A percentile compares a stretch with the other conserved stretches of the same genome.
phyloP scores from a whole-genome alignment of 1,140 invertebrate genomes.

The Drosophila ironensis region DNA sequence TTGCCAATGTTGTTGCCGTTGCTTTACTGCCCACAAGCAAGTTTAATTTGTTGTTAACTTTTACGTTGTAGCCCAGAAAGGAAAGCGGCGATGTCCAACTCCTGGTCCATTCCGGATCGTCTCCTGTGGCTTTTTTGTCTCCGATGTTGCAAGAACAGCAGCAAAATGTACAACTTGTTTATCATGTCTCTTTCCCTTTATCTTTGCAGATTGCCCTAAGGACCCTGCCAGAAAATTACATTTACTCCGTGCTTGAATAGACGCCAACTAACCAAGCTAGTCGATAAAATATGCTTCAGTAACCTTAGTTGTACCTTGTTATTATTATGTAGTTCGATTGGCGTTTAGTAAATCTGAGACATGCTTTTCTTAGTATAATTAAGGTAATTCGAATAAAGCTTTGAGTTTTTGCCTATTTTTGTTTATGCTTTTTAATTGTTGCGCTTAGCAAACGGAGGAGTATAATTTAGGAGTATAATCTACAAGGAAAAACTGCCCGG shows the following conservation, averaged over 20 bases:
- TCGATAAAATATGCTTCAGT: constrained; percentile 59
- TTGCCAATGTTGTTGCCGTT: constrained; percentile 35
- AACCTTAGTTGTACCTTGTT: constrained; percentile 11
- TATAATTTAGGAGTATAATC: background rate
- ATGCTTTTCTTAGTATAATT: constrained; percentile 20
- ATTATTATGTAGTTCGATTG: constrained; percentile 44
- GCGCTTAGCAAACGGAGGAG: background rate
- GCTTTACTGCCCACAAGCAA: constrained; percentile 65
- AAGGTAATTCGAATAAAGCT: constrained; percentile 56
- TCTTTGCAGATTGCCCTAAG: constrained; percentile 52
- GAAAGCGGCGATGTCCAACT: constrained; percentile 35
- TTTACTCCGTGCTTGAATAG: constrained; percentile 52
- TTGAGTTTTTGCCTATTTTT: constrained; percentile 37
- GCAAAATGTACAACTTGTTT: constrained; percentile 55
- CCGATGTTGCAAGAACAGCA: constrained; percentile 34
- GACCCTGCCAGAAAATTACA: constrained; percentile 11
- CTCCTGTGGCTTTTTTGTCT: constrained; percentile 40
- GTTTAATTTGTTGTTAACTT: constrained; percentile 80
- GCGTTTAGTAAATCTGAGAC: constrained; percentile 44
- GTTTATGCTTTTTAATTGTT: constrained; percentile 44
- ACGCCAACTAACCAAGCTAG: constrained; percentile 59
- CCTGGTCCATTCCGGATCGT: constrained; percentile 26
- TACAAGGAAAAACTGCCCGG: background rate
- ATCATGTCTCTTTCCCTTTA: constrained; percentile 17
- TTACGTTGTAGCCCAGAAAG: constrained; percentile 51